Percentiles rank a stretch among this genome's conserved stretches.
Conservation (phyloP, 2,888 invertebrate species). For the Eupithecia centaureata region DNA sequence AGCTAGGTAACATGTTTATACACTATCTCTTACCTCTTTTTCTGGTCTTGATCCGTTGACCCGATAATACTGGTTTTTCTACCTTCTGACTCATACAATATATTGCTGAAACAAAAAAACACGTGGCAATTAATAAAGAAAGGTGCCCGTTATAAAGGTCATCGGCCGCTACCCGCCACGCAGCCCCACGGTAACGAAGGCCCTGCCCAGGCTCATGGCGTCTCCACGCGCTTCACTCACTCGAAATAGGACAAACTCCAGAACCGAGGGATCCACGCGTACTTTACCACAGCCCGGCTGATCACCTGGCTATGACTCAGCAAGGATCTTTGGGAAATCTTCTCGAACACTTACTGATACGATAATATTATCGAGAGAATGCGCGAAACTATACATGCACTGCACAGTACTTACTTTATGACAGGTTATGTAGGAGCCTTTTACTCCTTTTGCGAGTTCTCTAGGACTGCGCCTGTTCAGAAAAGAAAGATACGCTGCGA, state of each 20-base stretch:
- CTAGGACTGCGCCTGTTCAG: constrained; percentile 84
- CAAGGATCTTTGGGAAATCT: constrained; percentile 47
- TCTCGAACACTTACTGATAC: constrained; percentile 47
- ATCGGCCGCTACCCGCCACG: constrained; percentile 68
- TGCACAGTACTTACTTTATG: constrained; percentile 80
- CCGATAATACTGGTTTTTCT: constrained; percentile 99
- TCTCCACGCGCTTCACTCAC: constrained; percentile 60
- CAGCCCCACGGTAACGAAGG: constrained; percentile 47
- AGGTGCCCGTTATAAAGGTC: constrained; percentile 68
- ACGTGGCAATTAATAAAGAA: constrained; percentile 77
- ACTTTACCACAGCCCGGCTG: constrained; percentile 51
- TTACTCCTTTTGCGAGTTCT: constrained; percentile 84
- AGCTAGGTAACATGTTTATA: constrained; percentile 44
- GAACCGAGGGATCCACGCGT: constrained; percentile 47
- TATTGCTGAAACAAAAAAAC: constrained; percentile 87
- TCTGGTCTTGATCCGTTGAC: constrained; percentile 99
- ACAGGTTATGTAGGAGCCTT: constrained; percentile 85
- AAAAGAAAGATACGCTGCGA: constrained; percentile 82
- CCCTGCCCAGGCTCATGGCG: constrained; percentile 62
- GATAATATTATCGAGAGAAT: constrained; percentile 46
- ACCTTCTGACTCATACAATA: constrained; percentile 99
- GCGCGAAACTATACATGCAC: constrained; percentile 55
- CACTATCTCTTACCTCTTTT: constrained; percentile 93
- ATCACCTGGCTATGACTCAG: constrained; percentile 60
- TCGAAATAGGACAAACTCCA: constrained; percentile 53